Evolutionary conservation across 2,113 vertebrate genomes (phyloP), one percentile per base, ranked within the genome.

Genomic region (Dunckerocampus dactyliophorus): DNA sequence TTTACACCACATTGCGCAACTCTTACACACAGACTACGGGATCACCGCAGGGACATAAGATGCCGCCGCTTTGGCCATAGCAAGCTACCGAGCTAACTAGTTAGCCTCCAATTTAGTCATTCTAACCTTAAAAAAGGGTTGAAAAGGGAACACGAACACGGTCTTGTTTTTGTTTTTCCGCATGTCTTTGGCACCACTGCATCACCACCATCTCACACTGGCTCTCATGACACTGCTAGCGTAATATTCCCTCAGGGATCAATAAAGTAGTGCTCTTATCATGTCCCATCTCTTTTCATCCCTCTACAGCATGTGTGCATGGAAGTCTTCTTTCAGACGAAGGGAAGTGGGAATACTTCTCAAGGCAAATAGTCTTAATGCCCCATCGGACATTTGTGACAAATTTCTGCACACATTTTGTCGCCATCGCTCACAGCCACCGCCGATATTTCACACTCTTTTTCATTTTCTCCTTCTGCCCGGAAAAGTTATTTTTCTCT

Each of bases 191-290:
- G 42, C 58, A 39, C 48, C 43, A 51, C 64, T 64, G 77, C 78
- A 71, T 74, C 71, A 76, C 84, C 78, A 81, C 87, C 82, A 73
- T 56, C 53, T 39, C 59, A 59, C 69, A 47, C 65, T 81, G 37
- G 0, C 69, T 75, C 69, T 85, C 82, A 85, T 87, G 77, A 82
- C 83, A 80, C 76, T 31, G 62, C 49, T 67, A 69, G 74, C 77
- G 76, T 82, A 73, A 82, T 85, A 82, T 85, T 80, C 78, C 81
- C 82, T 6, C 55, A 13, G 80, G 77, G 84, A 84, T 86, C 81
- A 84, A 85, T 78, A 83, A 72, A 77, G 60, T 63, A 17, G 19
- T 20, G 20, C 69, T 71, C 75, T 84, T 81, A 80, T 78, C 75
- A 77, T 69, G 71, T 79, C 82, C 67, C 74, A 62, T 83, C 77